Evolutionary conservation across 2,888 invertebrate species (phyloP), one percentile per base, ranked within the genome.

Genomic region (Plagiodera versicolora): DNA sequence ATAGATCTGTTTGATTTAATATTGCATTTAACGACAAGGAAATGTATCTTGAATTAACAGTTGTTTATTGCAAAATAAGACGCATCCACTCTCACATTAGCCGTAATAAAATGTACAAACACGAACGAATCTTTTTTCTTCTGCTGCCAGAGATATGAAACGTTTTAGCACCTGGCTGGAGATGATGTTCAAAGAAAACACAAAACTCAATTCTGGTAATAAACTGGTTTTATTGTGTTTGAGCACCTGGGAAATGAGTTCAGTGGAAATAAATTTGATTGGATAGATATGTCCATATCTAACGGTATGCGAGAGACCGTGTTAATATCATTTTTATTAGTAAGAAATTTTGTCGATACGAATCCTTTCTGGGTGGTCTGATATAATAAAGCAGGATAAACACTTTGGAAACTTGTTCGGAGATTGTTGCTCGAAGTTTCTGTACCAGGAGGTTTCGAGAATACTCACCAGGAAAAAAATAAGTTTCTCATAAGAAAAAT

Each of bases 101-200:
- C 58, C 64, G 68, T 68, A 67, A 69, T 71, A 68, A 71, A 70
- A 69, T 59, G 46, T 47, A 66, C 64, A 68, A 68, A 69, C 66
- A 68, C 60, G 53, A 9, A 32, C 32, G 5, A 32, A 14, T 14
- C 14, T 60, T 64, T 60, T 66, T 66, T 66, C 61, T 67, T 61
- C 56, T 58, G 49, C 54, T 58, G 60, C 58, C 51, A 63, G 60
- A 63, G 60, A 65, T 67, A 66, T 54, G 58, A 67, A 67, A 67
- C 69, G 68, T 71, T 71, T 71, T 71, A 69, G 67, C 70, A 71
- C 70, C 70, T 71, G 64, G 63, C 65, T 63, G 65, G 56, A 57
- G 63, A 35, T 52, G 63, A 47, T 52, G 63, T 63, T 57, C 32
- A 55, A 56, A 61, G 59, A 63, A 61, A 58, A 61, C 56, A 60